phyloP scores from a whole-genome alignment of 2,113 vertebrate genomes.

The Carassius carassius region DNA sequence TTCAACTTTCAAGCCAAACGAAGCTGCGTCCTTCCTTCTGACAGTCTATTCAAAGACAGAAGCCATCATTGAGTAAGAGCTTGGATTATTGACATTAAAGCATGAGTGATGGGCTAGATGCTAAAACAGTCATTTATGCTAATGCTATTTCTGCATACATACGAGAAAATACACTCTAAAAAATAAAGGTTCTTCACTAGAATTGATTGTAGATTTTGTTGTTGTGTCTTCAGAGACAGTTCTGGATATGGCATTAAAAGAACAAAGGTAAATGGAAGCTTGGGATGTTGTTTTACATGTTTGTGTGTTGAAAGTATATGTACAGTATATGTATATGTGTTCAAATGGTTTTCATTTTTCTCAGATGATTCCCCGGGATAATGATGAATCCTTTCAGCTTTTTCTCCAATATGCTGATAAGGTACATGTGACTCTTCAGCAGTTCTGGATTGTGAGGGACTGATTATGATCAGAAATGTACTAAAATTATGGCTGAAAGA shows the following conservation, averaged over 20 bases:
- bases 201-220: neutral
- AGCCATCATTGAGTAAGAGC: conserved; percentile 59
- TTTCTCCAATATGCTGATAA: conserved; percentile 65
- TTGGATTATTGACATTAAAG: neutral
- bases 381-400: conserved; percentile 43
- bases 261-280: conserved; percentile 5
- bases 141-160: neutral
- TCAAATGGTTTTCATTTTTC: neutral
- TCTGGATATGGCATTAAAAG: conserved; percentile 43
- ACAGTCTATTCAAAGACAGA: conserved; percentile 65
- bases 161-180: neutral
- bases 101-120: neutral
- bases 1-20: conserved; percentile 59
- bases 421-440: neutral
- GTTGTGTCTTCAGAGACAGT: conserved; percentile 60
- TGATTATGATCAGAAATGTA: neutral
- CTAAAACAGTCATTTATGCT: neutral
- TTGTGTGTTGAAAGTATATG: neutral
- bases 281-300: neutral
- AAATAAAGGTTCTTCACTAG: neutral
- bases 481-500: neutral
- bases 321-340: neutral
- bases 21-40: conserved; percentile 67
- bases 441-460: neutral
- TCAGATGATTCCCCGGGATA: conserved; percentile 38